Base-by-base conservation (phyloP, 2,113 vertebrate species). In the Tragelaphus imberbis region DNA sequence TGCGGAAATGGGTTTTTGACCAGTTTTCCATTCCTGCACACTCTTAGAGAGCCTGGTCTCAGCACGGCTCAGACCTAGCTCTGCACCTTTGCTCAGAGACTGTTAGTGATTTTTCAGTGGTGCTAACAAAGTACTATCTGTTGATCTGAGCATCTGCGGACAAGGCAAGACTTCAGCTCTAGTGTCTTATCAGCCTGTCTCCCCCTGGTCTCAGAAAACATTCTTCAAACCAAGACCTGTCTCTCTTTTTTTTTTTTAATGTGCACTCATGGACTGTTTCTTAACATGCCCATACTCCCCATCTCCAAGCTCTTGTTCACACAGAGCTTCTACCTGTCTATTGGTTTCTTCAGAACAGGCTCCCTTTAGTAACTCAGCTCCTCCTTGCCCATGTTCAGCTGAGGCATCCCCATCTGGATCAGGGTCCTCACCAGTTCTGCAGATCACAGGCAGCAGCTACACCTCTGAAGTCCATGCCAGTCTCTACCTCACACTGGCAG, bases 341-440 rank as follows among this genome's bases (percentile, higher is more conserved):
- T 6, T 44, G 51, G 27, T 28, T 82, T 71, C 88, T 94, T 47
- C 10, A 65, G 27, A 58, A 25, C 1, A 5, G 44, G 7, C 14
- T 79, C 12, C 4, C 16, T n/a, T n/a, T 8, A 36, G 44, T n/a
- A 23, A 71, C 40, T 23, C 33, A 11, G 30, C 12, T 23, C 4
- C 8, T 21, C 12, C 6, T 7, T 5, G 19, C n/a, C 27, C 40
- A 23, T 1, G 25, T 12, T 19, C 9, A 33, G 17, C 7, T 6
- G 27, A 84, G 25, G 56, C 30, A 51, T 27, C n/a, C 25, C 19
- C 40, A 25, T n/a, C 5, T 10, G 27, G 33, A 87, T 9, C 25
- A 61, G 25, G 17, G 2, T 36, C 25, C 58, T 15, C 30, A 84
- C 16, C 53, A 15, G 4, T 79, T 85, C 40, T 88, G 55, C 14